phyloP scores from a whole-genome alignment of 2,113 vertebrate genomes.

The Glaucidium brasilianum region DNA sequence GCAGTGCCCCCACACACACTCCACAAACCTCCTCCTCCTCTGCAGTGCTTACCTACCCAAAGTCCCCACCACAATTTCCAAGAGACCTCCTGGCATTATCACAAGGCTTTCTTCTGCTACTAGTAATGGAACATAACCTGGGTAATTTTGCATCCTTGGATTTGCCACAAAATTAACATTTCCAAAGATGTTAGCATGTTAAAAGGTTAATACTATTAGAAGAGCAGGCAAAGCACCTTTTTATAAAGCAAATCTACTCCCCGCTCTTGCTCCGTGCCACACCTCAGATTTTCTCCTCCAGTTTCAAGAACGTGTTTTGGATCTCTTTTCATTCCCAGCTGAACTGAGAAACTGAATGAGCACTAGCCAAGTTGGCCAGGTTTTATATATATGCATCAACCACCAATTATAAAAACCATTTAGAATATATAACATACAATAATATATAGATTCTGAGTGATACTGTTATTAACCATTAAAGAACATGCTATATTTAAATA shows the following conservation, averaged over 20 bases:
- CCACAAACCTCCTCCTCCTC: neutral
- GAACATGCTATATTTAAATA: neutral
- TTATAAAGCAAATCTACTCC: neutral
- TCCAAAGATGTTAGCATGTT: neutral
- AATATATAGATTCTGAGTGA: neutral
- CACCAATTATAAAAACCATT: neutral
- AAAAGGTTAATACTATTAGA: neutral
- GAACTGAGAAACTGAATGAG: neutral
- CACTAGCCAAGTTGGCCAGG: neutral
- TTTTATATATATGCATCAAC: neutral
- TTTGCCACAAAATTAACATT: neutral
- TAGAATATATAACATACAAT: neutral
- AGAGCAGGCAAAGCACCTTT: neutral
- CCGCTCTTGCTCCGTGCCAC: neutral
- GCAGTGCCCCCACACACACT: accelerated
- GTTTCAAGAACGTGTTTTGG: neutral
- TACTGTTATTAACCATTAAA: neutral
- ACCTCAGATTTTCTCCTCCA: neutral
- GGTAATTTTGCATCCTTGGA: neutral
- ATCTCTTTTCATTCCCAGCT: neutral
- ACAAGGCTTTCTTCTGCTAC: neutral
- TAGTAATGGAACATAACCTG: neutral
- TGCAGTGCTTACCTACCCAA: neutral
- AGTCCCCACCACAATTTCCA: neutral
- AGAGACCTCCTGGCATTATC: neutral